Evolutionary conservation across 2,113 vertebrate genomes (phyloP).

Genomic region (Triplophysa tibetana): DNA sequence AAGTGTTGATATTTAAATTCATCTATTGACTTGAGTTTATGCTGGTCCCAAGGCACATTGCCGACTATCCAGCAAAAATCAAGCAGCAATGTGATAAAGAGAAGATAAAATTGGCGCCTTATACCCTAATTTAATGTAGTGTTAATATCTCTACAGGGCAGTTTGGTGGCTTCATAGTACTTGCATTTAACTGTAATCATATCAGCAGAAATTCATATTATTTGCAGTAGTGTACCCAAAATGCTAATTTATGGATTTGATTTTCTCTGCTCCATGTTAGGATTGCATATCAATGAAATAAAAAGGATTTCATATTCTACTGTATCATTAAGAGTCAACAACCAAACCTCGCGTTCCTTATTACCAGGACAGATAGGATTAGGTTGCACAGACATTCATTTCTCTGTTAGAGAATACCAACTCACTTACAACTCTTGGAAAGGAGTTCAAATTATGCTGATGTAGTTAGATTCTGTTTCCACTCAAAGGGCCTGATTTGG

Average conservation of each 20-base stretch:
- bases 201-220: slow-evolving; percentile 44
- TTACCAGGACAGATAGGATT: slow-evolving; percentile 48
- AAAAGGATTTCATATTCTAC: slow-evolving; percentile 43
- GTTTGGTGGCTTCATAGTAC: slow-evolving; percentile 39
- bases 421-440: slow-evolving; percentile 37
- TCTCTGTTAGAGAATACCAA: slow-evolving; percentile 47
- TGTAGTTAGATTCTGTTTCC: slow-evolving; percentile 37
- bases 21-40: slow-evolving; percentile 64
- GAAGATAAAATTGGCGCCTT: slow-evolving; percentile 45
- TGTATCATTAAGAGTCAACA: slow-evolving; percentile 51
- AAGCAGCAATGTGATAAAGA: slow-evolving; percentile 35
- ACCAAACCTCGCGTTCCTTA: slow-evolving; percentile 30
- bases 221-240: slow-evolving; percentile 46
- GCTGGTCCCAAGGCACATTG: slow-evolving; percentile 30
- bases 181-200: slow-evolving; percentile 53
- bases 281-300: slow-evolving; percentile 45
- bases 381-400: slow-evolving; percentile 35
- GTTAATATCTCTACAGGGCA: slow-evolving; percentile 38
- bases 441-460: slow-evolving; percentile 1
- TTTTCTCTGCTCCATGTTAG: slow-evolving; percentile 42
- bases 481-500: slow-evolving; percentile 29
- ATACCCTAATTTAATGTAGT: slow-evolving; percentile 47
- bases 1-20: slow-evolving; percentile 68
- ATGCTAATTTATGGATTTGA: slow-evolving; percentile 49
- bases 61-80: slow-evolving; percentile 46